phyloP scores from a whole-genome alignment of 1,140 invertebrate genomes.

The Pristionchus pacificus region DNA sequence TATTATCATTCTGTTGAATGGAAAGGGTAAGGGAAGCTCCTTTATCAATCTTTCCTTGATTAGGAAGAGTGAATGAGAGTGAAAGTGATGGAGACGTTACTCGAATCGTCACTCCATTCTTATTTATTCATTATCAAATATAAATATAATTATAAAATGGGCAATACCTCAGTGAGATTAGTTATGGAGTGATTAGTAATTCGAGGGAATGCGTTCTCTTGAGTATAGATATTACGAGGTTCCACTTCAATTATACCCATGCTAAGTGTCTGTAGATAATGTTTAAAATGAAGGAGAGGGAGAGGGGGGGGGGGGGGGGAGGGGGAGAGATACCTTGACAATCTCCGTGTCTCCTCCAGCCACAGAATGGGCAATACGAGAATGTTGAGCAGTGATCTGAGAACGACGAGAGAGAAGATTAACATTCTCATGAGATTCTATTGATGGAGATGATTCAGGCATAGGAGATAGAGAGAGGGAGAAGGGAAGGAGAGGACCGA shows the following conservation, averaged over 20 bases:
- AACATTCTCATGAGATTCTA: not conserved
- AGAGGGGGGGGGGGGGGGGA: not conserved
- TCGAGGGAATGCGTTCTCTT: too few relatives aligned
- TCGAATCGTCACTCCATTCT: too few relatives aligned
- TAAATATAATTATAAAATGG: not conserved
- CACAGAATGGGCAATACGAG: not conserved
- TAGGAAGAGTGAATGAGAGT: not conserved
- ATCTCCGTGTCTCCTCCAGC: not conserved
- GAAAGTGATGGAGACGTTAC: not conserved
- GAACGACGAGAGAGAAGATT: not conserved
- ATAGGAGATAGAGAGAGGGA: too few relatives aligned
- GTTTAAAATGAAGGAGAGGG: not conserved
- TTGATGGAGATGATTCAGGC: too few relatives aligned
- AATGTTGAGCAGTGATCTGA: not conserved
- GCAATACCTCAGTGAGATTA: not conserved
- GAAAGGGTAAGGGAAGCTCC: not conserved
- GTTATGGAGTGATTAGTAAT: not conserved
- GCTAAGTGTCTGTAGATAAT: not conserved
- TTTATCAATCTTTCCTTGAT: not conserved
- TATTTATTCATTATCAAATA: too few relatives aligned
- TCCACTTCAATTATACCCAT: not conserved
- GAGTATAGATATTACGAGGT: not conserved
- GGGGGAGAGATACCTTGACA: not conserved
- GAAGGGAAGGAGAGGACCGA: not conserved
- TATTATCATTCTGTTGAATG: not conserved